Evolutionary conservation across 2,888 invertebrate genomes (phyloP), one percentile per base, ranked within the genome.

Genomic region (Noctua janthe): DNA sequence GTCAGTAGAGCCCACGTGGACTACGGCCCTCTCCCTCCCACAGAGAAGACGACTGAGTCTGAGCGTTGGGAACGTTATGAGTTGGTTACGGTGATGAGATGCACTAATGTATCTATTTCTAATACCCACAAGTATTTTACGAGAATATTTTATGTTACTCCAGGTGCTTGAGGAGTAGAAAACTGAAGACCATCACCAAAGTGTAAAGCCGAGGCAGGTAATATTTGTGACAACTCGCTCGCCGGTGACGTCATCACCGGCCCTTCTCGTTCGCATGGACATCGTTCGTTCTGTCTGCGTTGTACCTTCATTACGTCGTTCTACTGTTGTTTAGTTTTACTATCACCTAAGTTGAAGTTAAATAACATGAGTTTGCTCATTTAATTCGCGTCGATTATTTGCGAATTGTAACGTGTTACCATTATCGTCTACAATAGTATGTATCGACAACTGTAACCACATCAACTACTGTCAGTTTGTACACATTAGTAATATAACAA

Each of bases 81-180:
- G 11, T 13, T 67, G 43, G 1, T 67, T 43, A 67, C 17, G 23
- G 13, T n/a, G 3, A 64, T 17, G 15, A 62, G 64, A 64, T 10
- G 10, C 64, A 35, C 35, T 35, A 20, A 64, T 0, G 35, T 35
- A 10, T 20, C 56, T 13, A 59, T 59, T 59, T 13, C 11, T 59
- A 11, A 23, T 29, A 15, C 7, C n/a, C 62, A 29, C 62, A 7
- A 62, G 29, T 8, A 35, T 66, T 39, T 35, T 66, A 35, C 17
- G 35, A n/a, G 7, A 7, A 17, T n/a, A 17, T n/a, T 15, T 8
- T 64, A 1, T 67, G 13, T 54, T 11, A 87, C 91, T 89, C 13
- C 93, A 97, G 97, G 86, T 96, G 96, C 89, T 92, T 96, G 81
- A 94, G 95, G 82, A 96, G 96, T 94, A 93, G 94, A 88, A 94